Conservation (phyloP, 2,888 invertebrate species). For the Watsonalla cultraria region DNA sequence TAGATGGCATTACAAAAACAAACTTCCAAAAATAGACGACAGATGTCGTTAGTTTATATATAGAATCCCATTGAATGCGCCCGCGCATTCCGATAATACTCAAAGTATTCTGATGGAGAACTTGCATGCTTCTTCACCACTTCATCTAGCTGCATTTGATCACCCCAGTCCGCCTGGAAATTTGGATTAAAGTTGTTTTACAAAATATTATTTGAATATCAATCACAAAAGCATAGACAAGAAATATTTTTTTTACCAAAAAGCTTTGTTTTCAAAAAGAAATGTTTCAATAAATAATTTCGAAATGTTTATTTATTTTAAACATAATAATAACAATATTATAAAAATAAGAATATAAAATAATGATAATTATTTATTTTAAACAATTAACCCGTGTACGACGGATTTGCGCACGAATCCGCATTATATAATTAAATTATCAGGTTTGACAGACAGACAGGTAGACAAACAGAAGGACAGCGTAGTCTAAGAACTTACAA, state of each 20-base stretch:
- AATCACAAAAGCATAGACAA: too few relatives aligned
- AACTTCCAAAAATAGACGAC: not conserved
- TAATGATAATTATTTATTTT: too few relatives aligned
- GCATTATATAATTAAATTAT: too few relatives aligned
- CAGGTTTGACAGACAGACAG: not conserved
- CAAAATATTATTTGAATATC: too few relatives aligned
- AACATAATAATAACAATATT: too few relatives aligned
- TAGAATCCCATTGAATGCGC: constrained; percentile 67
- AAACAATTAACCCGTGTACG: too few relatives aligned
- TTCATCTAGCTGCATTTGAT: constrained; percentile 66
- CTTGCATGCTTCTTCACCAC: constrained; percentile 60
- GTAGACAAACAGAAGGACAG: not conserved
- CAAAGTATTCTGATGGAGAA: constrained; percentile 59
- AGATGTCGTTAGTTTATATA: constrained; percentile 35
- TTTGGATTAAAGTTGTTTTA: not conserved
- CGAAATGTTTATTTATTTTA: too few relatives aligned
- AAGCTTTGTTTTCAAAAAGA: too few relatives aligned
- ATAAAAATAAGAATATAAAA: too few relatives aligned
- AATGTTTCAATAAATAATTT: too few relatives aligned
- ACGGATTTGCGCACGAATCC: too few relatives aligned
- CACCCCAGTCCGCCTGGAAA: constrained; percentile 68
- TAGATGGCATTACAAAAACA: not conserved
- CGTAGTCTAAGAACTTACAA: constrained; percentile 43
- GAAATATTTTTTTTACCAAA: too few relatives aligned
- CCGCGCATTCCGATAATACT: constrained; percentile 66